Conservation (phyloP, 2,797 vertebrate species). For the Acanthornis magna region DNA sequence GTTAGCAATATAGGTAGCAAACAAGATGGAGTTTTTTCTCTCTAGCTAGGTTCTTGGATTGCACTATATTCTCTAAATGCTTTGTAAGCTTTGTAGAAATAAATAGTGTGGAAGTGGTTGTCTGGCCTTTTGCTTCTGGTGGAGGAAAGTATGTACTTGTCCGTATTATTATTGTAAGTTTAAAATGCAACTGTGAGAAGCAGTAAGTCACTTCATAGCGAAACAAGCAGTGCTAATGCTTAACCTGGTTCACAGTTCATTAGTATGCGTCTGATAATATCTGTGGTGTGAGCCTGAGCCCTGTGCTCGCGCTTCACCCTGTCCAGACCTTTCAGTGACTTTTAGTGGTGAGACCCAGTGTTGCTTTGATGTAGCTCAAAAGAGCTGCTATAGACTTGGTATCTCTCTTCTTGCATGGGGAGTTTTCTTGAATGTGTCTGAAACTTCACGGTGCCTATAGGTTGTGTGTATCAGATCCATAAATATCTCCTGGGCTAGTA, state of each 20-base stretch:
- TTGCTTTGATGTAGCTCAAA: neutral
- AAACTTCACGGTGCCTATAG: neutral
- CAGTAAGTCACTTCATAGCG: neutral
- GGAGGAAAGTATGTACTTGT: neutral
- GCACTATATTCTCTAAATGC: neutral
- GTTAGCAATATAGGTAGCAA: neutral
- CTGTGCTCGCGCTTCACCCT: neutral
- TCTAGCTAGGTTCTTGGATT: neutral
- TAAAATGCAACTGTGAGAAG: neutral
- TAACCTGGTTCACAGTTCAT: neutral
- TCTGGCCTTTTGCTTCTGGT: neutral
- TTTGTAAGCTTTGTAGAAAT: neutral
- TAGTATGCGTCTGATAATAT: neutral
- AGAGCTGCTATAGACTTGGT: neutral
- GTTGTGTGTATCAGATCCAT: neutral
- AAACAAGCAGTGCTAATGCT: neutral
- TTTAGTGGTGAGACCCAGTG: neutral
- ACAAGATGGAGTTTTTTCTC: neutral
- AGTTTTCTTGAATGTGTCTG: neutral
- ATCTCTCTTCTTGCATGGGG: neutral
- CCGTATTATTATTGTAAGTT: neutral
- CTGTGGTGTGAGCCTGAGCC: neutral
- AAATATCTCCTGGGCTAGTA: neutral
- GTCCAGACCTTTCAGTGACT: neutral
- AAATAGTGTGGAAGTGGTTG: neutral